Evolutionary conservation across 1,140 invertebrate genomes (phyloP), one percentile per base, ranked within the genome.

Genomic region (Drosophila funebris): DNA sequence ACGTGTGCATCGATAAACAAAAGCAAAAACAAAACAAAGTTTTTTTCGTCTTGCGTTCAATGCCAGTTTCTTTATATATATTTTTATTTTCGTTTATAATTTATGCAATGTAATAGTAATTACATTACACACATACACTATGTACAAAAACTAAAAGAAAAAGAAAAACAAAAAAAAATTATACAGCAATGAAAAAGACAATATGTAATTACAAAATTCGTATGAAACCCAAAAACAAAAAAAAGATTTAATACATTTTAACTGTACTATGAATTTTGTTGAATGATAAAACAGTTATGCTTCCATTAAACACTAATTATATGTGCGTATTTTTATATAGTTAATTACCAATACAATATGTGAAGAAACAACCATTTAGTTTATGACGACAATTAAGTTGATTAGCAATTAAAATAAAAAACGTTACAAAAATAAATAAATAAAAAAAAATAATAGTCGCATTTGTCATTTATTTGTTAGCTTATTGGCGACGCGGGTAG

Each of bases 261-360:
- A 85, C 37, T 84, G 77, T 85, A 80, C 68, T 22, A 81, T 84
- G 80, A 81, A 84, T 76, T 84, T 87, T 85, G 73, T 81, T 85
- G 29, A 33, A 73, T 77, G 73, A 73, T 80, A 41, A 11, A 73
- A 88, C 74, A 85, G 75, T 88, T 76, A 87, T 88, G 75, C 84
- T 87, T 87, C 84, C 84, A 87, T 83, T 89, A 73, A 76, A 79
- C 75, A 89, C 56, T 69, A 73, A 67, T 39, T 52, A 39, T 70
- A 46, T 82, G 79, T 84, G 84, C 75, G 76, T 89, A 89, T 76
- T 83, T 83, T 87, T 87, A 83, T 87, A 71, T 88, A 88, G 78
- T 85, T 74, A 84, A 90, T 73, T 78, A 83, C 37, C 57, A 66
- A 66, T 53, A 41, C 20, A 54, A 33, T 54, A 77, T 71, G 50